These are phyloP conservation scores for Thunnus thynnus DNA, from an alignment of 2,113 vertebrate genomes.

Conservation along the genomic window DNA sequence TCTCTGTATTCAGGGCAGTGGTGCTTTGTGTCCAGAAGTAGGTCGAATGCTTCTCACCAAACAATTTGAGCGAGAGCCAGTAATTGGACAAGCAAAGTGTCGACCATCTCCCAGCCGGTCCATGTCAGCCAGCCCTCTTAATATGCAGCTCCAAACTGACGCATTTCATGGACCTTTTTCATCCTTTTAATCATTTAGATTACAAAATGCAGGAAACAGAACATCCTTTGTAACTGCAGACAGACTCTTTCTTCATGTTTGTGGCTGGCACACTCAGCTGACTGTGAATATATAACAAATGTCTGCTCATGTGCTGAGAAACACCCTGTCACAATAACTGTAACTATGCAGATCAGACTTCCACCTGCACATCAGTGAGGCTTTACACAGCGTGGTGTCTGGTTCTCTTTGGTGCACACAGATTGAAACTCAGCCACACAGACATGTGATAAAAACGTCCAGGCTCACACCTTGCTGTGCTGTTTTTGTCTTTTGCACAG, in stretches of 20 bases:
- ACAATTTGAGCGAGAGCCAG: constrained; percentile 81
- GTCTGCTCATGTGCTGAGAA: neutral
- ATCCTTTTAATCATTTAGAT: constrained; percentile 73
- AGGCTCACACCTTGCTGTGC: constrained; percentile 33
- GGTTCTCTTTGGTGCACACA: constrained; percentile 24
- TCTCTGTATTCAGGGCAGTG: constrained; percentile 84
- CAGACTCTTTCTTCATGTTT: constrained; percentile 44
- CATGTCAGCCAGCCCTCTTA: constrained; percentile 70
- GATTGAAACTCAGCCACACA: constrained; percentile 41
- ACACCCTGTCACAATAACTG: neutral
- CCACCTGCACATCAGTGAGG: constrained; percentile 35
- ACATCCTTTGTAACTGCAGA: constrained; percentile 60
- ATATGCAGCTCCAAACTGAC: constrained; percentile 72
- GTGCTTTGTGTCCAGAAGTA: constrained; percentile 84
- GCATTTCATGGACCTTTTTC: constrained; percentile 78
- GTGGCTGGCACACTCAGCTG: neutral
- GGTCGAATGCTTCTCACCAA: constrained; percentile 86
- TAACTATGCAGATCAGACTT: constrained; percentile 19
- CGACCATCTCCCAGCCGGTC: constrained; percentile 72
- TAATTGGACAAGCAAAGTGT: constrained; percentile 83
- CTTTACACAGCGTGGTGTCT: constrained; percentile 9
- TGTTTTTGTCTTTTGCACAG: constrained; percentile 19
- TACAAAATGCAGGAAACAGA: constrained; percentile 71
- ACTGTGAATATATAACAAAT: constrained; percentile 14
- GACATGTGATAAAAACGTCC: constrained; percentile 34